These are phyloP conservation scores for Neotoma lepida DNA, from an alignment of 2,113 vertebrate genomes.

Conservation along the genomic window DNA sequence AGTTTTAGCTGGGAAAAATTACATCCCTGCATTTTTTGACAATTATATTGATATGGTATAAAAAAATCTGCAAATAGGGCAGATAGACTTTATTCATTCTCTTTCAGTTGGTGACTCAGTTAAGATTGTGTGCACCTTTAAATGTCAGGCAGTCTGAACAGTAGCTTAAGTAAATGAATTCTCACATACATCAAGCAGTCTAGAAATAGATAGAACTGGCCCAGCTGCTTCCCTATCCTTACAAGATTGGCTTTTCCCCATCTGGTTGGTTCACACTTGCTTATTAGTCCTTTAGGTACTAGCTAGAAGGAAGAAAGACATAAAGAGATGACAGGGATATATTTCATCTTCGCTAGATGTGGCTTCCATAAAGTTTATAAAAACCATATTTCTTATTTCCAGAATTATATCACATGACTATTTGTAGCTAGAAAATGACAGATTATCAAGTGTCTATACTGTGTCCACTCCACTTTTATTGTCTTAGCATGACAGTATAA, in stretches of 20 bases:
- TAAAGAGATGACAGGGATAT: neutral
- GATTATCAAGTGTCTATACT: neutral
- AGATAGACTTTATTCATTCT: slow-evolving; percentile 39
- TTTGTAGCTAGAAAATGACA: slow-evolving; percentile 44
- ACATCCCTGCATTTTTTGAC: slow-evolving; percentile 18
- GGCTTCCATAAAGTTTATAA: neutral
- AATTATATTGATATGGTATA: slow-evolving; percentile 3
- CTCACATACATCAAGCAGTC: slow-evolving; percentile 12
- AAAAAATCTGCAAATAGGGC: slow-evolving; percentile 23
- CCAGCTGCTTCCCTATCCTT: slow-evolving; percentile 6
- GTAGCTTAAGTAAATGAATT: slow-evolving; percentile 24
- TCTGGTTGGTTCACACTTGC: neutral
- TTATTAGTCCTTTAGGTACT: neutral
- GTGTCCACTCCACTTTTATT: neutral
- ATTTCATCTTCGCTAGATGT: slow-evolving; percentile 22
- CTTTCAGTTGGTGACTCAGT: slow-evolving; percentile 32
- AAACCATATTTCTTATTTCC: slow-evolving; percentile 11
- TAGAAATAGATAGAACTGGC: slow-evolving; percentile 46
- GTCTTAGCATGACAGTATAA: neutral
- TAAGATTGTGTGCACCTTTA: slow-evolving; percentile 47
- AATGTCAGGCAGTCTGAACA: slow-evolving; percentile 36
- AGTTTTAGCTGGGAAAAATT: neutral
- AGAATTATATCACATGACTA: neutral
- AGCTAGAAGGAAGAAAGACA: neutral
- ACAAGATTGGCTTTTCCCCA: neutral